A percentile compares a stretch with the other conserved stretches of the same genome.
phyloP scores from a whole-genome alignment of 2,888 invertebrate genomes.

The Mechanitis mazaeus region DNA sequence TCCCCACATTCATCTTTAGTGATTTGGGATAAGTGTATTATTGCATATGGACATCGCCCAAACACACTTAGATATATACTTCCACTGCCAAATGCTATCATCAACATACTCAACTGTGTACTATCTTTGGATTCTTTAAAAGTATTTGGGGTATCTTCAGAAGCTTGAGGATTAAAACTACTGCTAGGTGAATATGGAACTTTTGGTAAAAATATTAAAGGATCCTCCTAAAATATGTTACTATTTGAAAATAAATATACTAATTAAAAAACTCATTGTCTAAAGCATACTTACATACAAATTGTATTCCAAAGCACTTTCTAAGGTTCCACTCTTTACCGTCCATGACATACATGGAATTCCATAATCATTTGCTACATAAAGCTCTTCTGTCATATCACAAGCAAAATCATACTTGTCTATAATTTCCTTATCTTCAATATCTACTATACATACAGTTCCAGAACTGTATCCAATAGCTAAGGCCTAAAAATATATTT shows the following conservation, averaged over 20 bases:
- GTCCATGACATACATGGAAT: slow-evolving; percentile 88
- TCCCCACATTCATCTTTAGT: slow-evolving; percentile 74
- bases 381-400: slow-evolving; percentile 63
- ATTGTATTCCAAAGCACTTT: slow-evolving; percentile 63
- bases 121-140: slow-evolving; percentile 79
- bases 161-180: slow-evolving; percentile 68
- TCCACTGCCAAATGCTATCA: slow-evolving; percentile 86
- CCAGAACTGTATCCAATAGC: slow-evolving; percentile 84
- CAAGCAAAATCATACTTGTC: slow-evolving; percentile 75
- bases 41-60: slow-evolving; percentile 89
- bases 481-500: slow-evolving; percentile 71
- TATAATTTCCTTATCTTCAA: slow-evolving; percentile 89
- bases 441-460: slow-evolving; percentile 84
- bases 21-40: slow-evolving; percentile 77
- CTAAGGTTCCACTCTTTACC: slow-evolving; percentile 61
- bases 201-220: slow-evolving; percentile 75
- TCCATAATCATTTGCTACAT: slow-evolving; percentile 71
- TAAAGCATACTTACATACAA: slow-evolving; percentile 52
- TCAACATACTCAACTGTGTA: slow-evolving; percentile 82
- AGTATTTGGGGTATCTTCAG: slow-evolving; percentile 76
- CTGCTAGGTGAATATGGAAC: slow-evolving; percentile 69
- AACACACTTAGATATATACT: slow-evolving; percentile 85
- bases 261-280: slow-evolving; percentile 9
- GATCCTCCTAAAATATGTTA: slow-evolving; percentile 56
- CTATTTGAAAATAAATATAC: slow-evolving; percentile 10